Base-by-base conservation (phyloP, 2,113 vertebrate genomes). In the Eurystomus gularis region DNA sequence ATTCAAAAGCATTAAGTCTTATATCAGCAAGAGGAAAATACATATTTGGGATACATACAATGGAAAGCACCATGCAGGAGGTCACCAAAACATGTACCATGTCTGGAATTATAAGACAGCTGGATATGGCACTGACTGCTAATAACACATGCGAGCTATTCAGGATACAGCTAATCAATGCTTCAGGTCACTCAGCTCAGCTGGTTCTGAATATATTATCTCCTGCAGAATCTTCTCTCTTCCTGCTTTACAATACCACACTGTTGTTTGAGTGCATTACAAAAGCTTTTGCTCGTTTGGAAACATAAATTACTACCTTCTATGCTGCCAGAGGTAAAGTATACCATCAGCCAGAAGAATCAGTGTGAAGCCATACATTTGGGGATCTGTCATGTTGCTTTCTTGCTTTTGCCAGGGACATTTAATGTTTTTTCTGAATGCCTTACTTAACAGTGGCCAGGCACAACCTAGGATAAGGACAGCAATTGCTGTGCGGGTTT, bases 401-500 rank as follows among this genome's bases (percentile, higher is more conserved):
- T 91, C 61, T 79, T 82, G 51, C 51, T 84, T 95, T 90, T 82
- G 57, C 82, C 75, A 40, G 79, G 39, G 52, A 40, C 18, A 20
- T 94, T 52, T 69, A 48, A 62, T 80, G 52, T 52, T 93, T 69
- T n/a, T 76, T 60, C 52, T 75, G 42, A 93, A 68, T 55, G 62
- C 69, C 25, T 78, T 31, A 17, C 29, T 78, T 93, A 93, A 70
- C 70, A 33, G 46, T 58, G 61, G 58, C 86, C 79, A 88, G 66
- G n/a, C 77, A 49, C 18, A 94, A 58, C 51, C n/a, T 77, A 55
- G 87, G 81, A 84, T 5, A 60, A 78, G 65, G 90, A 82, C 42
- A 81, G 15, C 79, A 96, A 72, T 69, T 80, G 40, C 54, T 83
- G 55, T 54, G 88, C 23, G 17, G 76, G 82, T 96, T 97, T 97